Percentiles rank a stretch among this genome's conserved stretches.
Evolutionary conservation across 2,888 invertebrate genomes (phyloP).

Genomic region (Amiota minor): DNA sequence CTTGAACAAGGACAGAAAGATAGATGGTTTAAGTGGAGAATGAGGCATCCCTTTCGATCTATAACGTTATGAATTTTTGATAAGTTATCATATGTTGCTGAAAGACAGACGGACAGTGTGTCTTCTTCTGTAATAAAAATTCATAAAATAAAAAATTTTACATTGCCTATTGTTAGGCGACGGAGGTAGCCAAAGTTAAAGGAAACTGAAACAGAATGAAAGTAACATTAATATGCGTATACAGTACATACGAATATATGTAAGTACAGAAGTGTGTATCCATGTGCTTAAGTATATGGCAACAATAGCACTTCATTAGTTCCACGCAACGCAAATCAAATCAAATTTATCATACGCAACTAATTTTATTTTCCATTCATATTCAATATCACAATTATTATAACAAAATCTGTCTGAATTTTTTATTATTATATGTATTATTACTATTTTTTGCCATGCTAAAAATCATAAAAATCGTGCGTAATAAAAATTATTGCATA

Average conservation of each 20-base stretch:
- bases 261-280: too few species aligned
- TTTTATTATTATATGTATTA: not conserved
- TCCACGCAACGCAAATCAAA: conserved; percentile 38
- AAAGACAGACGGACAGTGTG: not conserved
- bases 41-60: not conserved
- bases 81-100: conserved; percentile 1
- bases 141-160: conserved; percentile 33
- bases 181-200: conserved; percentile 24
- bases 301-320: conserved; percentile 66
- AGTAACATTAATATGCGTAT: conserved; percentile 54
- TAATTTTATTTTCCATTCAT: conserved; percentile 37
- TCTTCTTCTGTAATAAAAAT: conserved; percentile 4
- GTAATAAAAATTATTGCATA: not conserved
- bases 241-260: too few species aligned
- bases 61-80: conserved; percentile 19
- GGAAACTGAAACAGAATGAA: conserved; percentile 48
- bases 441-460: too few species aligned
- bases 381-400: too few species aligned
- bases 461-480: not conserved
- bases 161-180: conserved; percentile 54
- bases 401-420: not conserved
- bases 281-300: not conserved
- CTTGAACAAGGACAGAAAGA: not conserved
- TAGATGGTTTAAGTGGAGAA: not conserved
- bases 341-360: conserved; percentile 33